Evolutionary conservation across 2,113 vertebrate species (phyloP).

Genomic region (Pangasianodon gigas): DNA sequence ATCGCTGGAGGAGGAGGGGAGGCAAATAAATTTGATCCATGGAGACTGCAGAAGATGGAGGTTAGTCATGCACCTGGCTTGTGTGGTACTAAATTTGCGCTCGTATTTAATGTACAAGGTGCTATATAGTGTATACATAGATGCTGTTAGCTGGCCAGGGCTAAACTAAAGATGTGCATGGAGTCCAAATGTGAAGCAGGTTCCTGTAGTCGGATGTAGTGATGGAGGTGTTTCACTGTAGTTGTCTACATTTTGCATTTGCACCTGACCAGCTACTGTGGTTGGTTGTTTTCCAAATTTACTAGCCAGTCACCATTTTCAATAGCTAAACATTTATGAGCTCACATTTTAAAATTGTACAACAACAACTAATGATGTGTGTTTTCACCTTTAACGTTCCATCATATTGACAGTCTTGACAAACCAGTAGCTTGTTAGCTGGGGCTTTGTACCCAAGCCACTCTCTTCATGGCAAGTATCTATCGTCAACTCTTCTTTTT

Average conservation of each 20-base stretch:
- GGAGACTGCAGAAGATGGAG: conserved; percentile 76
- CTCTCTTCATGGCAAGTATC: neutral
- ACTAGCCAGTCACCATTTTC: neutral
- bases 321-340: neutral
- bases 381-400: neutral
- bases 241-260: neutral
- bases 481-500: neutral
- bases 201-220: neutral
- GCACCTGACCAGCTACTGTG: neutral
- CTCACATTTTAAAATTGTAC: neutral
- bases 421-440: neutral
- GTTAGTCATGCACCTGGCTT: conserved; percentile 60
- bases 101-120: neutral
- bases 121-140: neutral
- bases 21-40: conserved; percentile 62
- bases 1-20: conserved; percentile 49
- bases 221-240: neutral
- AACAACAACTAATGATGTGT: neutral
- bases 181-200: neutral
- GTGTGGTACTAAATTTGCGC: neutral
- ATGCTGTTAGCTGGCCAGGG: neutral
- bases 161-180: neutral
- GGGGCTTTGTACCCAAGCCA: neutral
- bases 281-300: neutral
- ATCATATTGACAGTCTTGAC: neutral